A percentile compares a stretch with the other conserved stretches of the same genome.
These are phyloP conservation scores for Epirrhoe alternata DNA, from an alignment of 2,888 invertebrate genomes.

Conservation along the genomic window DNA sequence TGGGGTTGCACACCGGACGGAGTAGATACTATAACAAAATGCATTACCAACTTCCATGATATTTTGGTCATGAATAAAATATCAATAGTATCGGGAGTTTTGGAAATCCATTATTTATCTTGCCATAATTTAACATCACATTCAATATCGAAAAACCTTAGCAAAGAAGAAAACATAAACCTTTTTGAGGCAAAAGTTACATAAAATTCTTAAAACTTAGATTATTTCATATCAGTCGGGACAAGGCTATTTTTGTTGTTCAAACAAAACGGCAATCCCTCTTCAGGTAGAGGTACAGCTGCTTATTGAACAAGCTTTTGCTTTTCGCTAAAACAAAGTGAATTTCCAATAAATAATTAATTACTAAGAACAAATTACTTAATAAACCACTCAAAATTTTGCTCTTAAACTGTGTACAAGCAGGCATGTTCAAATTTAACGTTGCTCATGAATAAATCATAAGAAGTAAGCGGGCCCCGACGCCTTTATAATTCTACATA, in stretches of 20 bases:
- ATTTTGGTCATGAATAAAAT: conserved; percentile 24
- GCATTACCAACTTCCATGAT: conserved; percentile 41
- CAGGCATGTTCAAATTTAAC: conserved; percentile 81
- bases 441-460: conserved; percentile 84
- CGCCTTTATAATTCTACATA: conserved; percentile 84
- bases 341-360: conserved; percentile 50
- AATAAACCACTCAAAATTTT: conserved; percentile 72
- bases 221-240: neutral
- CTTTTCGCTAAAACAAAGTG: conserved; percentile 25
- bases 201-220: neutral
- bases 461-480: conserved; percentile 78
- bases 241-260: neutral
- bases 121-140: neutral
- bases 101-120: neutral
- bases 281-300: neutral
- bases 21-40: conserved; percentile 53
- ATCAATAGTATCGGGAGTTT: conserved; percentile 11
- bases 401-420: conserved; percentile 57
- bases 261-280: neutral
- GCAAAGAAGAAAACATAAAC: neutral
- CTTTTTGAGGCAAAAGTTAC: neutral
- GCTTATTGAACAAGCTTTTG: conserved; percentile 8
- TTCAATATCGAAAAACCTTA: neutral
- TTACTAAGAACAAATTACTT: conserved; percentile 67
- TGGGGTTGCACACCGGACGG: conserved; percentile 53